phyloP scores from a whole-genome alignment of 2,113 vertebrate genomes.

The Triplophysa siluroides region DNA sequence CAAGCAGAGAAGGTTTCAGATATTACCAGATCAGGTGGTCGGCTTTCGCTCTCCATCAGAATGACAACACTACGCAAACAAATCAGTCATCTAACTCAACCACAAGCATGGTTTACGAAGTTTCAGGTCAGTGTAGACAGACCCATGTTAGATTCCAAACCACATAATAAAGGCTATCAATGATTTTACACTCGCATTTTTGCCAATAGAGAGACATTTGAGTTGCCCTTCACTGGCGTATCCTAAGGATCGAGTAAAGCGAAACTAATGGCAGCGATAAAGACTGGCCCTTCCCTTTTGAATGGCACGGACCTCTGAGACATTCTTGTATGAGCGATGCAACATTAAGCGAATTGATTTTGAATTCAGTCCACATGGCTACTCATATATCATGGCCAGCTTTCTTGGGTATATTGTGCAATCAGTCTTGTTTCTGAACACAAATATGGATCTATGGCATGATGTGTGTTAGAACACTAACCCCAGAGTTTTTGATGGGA shows the following conservation, averaged over 20 bases:
- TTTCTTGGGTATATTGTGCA: constrained; percentile 56
- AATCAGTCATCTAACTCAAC: constrained; percentile 2
- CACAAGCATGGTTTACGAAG: not conserved
- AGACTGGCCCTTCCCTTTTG: constrained; percentile 53
- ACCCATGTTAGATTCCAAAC: not conserved
- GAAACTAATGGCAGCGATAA: constrained; percentile 68
- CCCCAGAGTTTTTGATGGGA: constrained; percentile 35
- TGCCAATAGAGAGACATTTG: constrained; percentile 1
- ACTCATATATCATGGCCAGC: constrained; percentile 65
- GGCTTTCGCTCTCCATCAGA: constrained; percentile 28
- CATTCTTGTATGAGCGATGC: constrained; percentile 51
- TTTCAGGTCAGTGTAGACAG: not conserved
- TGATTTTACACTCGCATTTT: not conserved
- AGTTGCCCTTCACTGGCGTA: constrained; percentile 65
- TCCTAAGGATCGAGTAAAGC: constrained; percentile 54
- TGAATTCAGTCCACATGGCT: constrained; percentile 63
- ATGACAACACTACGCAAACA: not conserved
- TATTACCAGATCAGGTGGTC: constrained; percentile 20
- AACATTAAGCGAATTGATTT: constrained; percentile 76
- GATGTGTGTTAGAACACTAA: constrained; percentile 56
- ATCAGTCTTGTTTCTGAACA: constrained; percentile 70
- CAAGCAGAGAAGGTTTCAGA: constrained; percentile 15
- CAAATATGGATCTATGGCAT: constrained; percentile 62
- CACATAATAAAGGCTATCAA: not conserved
- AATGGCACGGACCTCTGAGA: constrained; percentile 51